phyloP scores from a whole-genome alignment of 2,797 vertebrate species.

The Lagocephalus sceleratus region DNA sequence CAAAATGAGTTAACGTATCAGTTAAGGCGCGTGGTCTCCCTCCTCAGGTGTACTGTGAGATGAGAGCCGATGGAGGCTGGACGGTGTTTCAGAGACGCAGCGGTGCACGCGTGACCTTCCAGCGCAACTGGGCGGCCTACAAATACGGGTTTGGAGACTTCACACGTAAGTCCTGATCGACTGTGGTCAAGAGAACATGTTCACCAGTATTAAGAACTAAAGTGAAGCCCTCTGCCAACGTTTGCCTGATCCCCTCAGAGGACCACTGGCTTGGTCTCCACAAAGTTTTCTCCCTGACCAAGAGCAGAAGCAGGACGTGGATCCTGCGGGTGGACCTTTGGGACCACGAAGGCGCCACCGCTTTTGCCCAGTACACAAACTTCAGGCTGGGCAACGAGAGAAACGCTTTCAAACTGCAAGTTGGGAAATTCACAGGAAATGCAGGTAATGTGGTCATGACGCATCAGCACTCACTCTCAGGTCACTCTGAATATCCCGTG shows the following conservation, averaged over 20 bases:
- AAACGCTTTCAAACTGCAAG: slow-evolving; percentile 41
- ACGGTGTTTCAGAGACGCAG: slow-evolving; percentile 63
- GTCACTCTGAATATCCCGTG: neutral
- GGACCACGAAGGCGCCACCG: slow-evolving; percentile 48
- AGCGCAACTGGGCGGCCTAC: slow-evolving; percentile 52
- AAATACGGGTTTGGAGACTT: slow-evolving; percentile 60
- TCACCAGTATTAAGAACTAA: too few species aligned
- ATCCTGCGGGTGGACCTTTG: slow-evolving; percentile 56
- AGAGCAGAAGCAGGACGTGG: slow-evolving; percentile 21
- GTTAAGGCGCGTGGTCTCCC: too few species aligned
- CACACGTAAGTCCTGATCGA: slow-evolving; percentile 21
- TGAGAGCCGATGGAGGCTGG: slow-evolving; percentile 65
- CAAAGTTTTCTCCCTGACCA: slow-evolving; percentile 54
- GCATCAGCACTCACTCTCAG: neutral
- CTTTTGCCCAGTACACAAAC: slow-evolving; percentile 46
- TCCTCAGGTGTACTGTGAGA: slow-evolving; percentile 69
- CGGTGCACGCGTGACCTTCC: slow-evolving; percentile 40
- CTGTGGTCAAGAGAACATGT: too few species aligned
- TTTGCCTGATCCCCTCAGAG: slow-evolving; percentile 29
- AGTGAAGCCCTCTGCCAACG: slow-evolving; percentile 1
- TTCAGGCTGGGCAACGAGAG: slow-evolving; percentile 50
- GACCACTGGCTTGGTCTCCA: slow-evolving; percentile 72
- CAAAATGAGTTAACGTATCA: too few species aligned
- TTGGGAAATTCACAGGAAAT: slow-evolving; percentile 54
- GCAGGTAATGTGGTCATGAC: slow-evolving; percentile 46